A percentile compares a stretch with the other conserved stretches of the same genome.
phyloP scores from a whole-genome alignment of 2,888 invertebrate genomes.

The Mayetiola destructor region DNA sequence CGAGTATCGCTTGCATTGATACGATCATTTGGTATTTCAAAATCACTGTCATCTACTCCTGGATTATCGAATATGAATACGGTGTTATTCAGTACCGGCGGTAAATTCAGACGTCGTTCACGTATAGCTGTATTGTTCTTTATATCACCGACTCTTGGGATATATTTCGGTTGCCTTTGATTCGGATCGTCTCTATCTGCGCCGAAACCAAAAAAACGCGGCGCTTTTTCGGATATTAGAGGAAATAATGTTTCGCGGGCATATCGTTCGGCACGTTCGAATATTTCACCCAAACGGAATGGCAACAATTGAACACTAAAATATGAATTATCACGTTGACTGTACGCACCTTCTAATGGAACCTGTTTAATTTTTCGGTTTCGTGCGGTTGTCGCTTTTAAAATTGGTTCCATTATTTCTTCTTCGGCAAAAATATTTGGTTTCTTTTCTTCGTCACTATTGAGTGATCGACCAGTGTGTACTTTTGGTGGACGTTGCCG shows the following conservation, averaged over 20 bases:
- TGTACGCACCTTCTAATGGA: conserved; percentile 24
- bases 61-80: not conserved
- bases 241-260: conserved; percentile 63
- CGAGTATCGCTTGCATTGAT: not conserved
- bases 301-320: conserved; percentile 66
- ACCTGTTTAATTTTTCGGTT: conserved; percentile 39
- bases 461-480: conserved; percentile 18
- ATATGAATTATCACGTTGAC: not conserved
- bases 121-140: conserved; percentile 9
- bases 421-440: conserved; percentile 29
- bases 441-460: conserved; percentile 19
- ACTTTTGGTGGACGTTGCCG: conserved; percentile 22
- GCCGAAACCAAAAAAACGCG: conserved; percentile 50
- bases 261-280: conserved; percentile 68
- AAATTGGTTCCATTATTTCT: conserved; percentile 62
- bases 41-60: not conserved
- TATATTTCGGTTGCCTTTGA: conserved; percentile 44
- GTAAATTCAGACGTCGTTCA: conserved; percentile 11
- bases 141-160: conserved; percentile 40
- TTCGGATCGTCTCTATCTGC: conserved; percentile 31
- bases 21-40: not conserved
- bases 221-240: conserved; percentile 63
- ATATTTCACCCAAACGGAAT: conserved; percentile 58
- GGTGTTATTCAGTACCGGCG: conserved; percentile 1
- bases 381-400: conserved; percentile 43